Percentiles rank a stretch among this genome's conserved stretches.
Conservation (phyloP, 1,140 invertebrate genomes). For the Drosophila auraria region DNA sequence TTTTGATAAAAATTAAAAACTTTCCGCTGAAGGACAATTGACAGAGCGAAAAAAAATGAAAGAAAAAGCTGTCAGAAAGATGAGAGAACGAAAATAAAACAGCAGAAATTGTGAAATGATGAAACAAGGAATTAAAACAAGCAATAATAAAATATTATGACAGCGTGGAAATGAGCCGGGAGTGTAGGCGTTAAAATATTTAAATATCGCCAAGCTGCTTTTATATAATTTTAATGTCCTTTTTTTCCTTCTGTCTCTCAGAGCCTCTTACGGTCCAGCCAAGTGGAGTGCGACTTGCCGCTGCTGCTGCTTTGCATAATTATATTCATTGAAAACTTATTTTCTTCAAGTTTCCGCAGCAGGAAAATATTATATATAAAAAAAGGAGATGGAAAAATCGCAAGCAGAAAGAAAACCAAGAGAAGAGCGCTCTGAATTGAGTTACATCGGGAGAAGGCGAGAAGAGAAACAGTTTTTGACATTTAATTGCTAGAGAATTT, state of each 20-base stretch:
- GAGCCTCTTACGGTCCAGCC: conserved; percentile 59
- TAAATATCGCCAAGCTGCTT: conserved; percentile 77
- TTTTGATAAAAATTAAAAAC: conserved; percentile 82
- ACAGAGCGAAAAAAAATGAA: conserved; percentile 42
- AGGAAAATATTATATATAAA: conserved; percentile 66
- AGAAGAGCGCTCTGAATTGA: conserved; percentile 55
- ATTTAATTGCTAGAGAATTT: conserved; percentile 74
- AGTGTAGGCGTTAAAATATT: conserved; percentile 60
- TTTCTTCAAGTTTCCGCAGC: conserved; percentile 72
- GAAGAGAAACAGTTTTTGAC: conserved; percentile 60
- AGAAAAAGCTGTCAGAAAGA: conserved; percentile 8
- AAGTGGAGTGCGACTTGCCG: conserved; percentile 46
- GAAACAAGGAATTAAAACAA: conserved; percentile 82
- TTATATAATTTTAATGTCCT: conserved; percentile 66
- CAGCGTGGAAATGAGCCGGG: conserved; percentile 26
- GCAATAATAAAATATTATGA: conserved; percentile 84
- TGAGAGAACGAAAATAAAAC: conserved; percentile 31
- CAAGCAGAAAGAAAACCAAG: conserved; percentile 34
- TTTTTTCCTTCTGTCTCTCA: conserved; percentile 32
- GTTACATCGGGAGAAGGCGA: conserved; percentile 61
- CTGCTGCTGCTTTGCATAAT: conserved; percentile 76
- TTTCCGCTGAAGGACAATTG: conserved; percentile 75
- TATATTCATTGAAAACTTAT: conserved; percentile 84
- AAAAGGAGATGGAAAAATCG: conserved; percentile 11
- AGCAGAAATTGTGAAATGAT: conserved; percentile 68